phyloP scores from a whole-genome alignment of 2,888 invertebrate species.

The Nephrotoma flavescens region DNA sequence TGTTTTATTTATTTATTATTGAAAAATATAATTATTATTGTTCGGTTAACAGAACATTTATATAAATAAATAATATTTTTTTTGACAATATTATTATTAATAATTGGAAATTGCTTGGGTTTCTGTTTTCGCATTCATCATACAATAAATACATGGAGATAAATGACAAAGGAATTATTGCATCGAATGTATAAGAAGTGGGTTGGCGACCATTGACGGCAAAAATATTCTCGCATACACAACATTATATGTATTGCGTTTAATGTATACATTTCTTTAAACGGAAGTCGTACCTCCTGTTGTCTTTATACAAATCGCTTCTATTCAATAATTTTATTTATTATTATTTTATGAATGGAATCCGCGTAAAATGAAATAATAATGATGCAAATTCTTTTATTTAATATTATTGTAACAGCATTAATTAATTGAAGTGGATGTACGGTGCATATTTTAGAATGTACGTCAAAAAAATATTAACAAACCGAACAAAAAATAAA shows the following conservation, averaged over 20 bases:
- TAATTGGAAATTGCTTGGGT: background rate
- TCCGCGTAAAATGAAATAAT: background rate
- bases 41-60: background rate
- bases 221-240: background rate
- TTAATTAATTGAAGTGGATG: background rate
- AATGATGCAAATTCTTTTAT: background rate
- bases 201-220: background rate
- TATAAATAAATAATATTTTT: background rate
- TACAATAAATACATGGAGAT: background rate
- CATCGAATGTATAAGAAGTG: background rate
- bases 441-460: background rate
- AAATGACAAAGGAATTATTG: background rate
- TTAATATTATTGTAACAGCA: background rate
- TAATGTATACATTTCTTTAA: background rate
- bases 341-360: background rate
- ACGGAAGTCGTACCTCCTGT: background rate
- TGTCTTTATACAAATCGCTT: background rate
- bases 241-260: background rate
- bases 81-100: background rate
- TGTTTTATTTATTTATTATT: background rate
- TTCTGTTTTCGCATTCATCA: background rate
- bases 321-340: background rate
- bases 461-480: background rate
- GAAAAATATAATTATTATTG: background rate
- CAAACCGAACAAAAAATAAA: background rate